Conservation (phyloP, 2,888 invertebrate genomes). For the Tetranychus truncatus region DNA sequence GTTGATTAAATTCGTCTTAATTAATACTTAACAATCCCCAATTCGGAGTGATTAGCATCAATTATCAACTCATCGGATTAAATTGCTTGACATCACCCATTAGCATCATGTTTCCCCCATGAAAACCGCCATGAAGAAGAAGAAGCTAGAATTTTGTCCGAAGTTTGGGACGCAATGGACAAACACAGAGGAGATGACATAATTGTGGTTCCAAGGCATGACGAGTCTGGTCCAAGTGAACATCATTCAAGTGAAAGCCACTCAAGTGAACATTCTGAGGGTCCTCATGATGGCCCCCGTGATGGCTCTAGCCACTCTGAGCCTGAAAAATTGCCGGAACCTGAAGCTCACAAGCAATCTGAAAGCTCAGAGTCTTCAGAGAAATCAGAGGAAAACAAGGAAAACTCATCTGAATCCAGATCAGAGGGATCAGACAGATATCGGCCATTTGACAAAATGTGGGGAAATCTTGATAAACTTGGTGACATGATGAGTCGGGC, state of each 20-base stretch:
- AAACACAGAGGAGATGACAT: not conserved
- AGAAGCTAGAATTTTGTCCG: not conserved
- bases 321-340: too few relatives aligned
- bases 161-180: not conserved
- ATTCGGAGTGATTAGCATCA: too few relatives aligned
- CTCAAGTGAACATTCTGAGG: too few relatives aligned
- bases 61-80: not conserved
- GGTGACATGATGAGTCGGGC: not conserved
- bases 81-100: not conserved
- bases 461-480: not conserved
- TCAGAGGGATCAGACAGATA: not conserved
- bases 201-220: not conserved
- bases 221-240: not conserved
- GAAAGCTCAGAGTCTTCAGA: not conserved
- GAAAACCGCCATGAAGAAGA: not conserved
- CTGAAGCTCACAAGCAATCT: too few relatives aligned
- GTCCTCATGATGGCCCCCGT: too few relatives aligned
- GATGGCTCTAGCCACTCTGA: too few relatives aligned
- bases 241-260: not conserved
- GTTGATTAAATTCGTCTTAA: too few relatives aligned
- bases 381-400: not conserved
- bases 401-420: not conserved
- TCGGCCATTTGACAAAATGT: not conserved
- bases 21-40: too few relatives aligned
- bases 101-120: not conserved